Evolutionary conservation across 2,113 vertebrate species (phyloP).

Genomic region (Neopipo cinnamomea): DNA sequence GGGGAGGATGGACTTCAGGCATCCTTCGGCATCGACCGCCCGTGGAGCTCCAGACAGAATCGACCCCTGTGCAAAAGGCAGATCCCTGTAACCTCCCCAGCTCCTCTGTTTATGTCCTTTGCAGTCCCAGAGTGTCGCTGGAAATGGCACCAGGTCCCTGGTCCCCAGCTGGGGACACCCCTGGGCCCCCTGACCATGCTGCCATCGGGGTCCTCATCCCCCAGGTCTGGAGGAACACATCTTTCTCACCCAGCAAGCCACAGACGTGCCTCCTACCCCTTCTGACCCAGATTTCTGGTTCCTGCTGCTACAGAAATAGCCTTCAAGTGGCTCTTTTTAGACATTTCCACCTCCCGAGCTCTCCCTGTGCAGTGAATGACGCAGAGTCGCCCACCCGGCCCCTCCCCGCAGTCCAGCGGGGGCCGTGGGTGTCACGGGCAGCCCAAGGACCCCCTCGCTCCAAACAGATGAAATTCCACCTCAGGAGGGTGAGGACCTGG

Average conservation of each 20-base stretch:
- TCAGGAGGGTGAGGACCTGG: background rate
- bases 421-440: background rate
- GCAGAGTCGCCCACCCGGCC: background rate
- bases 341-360: background rate
- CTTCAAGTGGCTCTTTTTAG: background rate
- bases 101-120: fast-evolving
- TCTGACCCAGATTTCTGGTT: slow-evolving; percentile 8
- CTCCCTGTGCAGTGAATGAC: background rate
- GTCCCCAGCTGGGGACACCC: background rate
- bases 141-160: background rate
- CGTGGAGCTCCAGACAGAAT: fast-evolving
- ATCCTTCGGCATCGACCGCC: fast-evolving
- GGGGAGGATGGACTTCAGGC: background rate
- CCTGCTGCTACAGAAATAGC: slow-evolving; percentile 2
- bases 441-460: background rate
- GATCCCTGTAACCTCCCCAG: background rate
- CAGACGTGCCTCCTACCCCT: background rate
- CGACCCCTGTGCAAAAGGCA: background rate
- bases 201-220: fast-evolving
- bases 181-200: background rate
- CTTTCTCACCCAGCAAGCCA: background rate
- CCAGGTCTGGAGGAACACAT: fast-evolving
- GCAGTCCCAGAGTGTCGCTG: background rate
- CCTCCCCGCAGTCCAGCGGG: fast-evolving
- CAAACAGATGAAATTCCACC: background rate